Evolutionary conservation across 2,797 vertebrate genomes (phyloP).

Genomic region (Argya squamiceps): DNA sequence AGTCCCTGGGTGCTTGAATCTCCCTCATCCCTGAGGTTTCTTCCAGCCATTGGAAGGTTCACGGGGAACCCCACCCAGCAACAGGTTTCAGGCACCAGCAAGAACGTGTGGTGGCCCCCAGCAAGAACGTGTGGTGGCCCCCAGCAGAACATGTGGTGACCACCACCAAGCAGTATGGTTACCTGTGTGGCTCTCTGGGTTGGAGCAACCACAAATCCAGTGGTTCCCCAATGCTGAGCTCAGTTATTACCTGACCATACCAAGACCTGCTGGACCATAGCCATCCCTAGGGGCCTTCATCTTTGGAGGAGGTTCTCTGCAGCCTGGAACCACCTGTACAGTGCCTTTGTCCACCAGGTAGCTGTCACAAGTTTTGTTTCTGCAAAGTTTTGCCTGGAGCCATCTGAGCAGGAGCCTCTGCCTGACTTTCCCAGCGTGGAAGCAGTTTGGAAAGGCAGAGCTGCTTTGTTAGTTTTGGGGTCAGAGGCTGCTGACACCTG

Average conservation of each 20-base stretch:
- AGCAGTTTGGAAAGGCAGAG: neutral
- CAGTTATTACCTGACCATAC: neutral
- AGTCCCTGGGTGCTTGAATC: neutral
- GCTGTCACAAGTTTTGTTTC: neutral
- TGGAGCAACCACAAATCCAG: neutral
- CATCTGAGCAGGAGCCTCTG: neutral
- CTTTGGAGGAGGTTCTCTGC: too few relatives aligned
- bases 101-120: too few relatives aligned
- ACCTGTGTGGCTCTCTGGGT: rapidly evolving
- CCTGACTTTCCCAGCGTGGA: neutral
- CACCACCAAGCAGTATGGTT: rapidly evolving
- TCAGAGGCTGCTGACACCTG: neutral
- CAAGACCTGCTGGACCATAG: rapidly evolving
- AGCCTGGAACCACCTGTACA: rapidly evolving
- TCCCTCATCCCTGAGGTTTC: neutral
- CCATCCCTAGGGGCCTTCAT: rapidly evolving
- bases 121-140: too few relatives aligned
- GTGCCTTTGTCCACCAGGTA: rapidly evolving
- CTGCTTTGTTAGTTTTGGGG: neutral
- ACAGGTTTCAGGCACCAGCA: neutral
- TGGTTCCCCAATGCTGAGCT: neutral
- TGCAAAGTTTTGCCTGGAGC: rapidly evolving
- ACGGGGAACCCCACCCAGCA: too few relatives aligned
- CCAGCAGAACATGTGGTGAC: neutral
- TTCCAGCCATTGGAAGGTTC: neutral